Evolutionary conservation across 2,797 vertebrate genomes (phyloP).

Genomic region (Galago senegalensis): DNA sequence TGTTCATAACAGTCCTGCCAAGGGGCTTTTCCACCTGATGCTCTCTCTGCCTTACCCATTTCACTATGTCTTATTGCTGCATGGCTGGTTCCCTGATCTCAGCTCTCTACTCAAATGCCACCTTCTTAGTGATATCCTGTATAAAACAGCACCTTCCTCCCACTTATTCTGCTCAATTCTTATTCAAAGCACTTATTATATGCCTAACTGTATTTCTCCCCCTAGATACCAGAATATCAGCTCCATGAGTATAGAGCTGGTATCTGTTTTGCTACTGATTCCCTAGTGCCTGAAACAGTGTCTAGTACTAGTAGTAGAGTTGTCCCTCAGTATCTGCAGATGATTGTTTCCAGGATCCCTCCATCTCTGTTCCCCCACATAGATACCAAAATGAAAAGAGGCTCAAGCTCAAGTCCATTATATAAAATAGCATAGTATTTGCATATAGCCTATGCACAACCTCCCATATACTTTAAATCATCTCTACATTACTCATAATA

Average conservation of each 20-base stretch:
- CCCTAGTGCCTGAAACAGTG: background rate
- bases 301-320: background rate
- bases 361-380: background rate
- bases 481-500: background rate
- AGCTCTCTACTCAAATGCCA: background rate
- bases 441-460: background rate
- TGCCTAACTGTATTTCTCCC: background rate
- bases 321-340: background rate
- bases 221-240: constrained; percentile 11
- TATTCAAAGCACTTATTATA: background rate
- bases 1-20: background rate
- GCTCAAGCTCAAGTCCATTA: background rate
- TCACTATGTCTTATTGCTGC: background rate
- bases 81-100: background rate
- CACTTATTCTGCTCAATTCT: background rate
- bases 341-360: background rate
- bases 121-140: background rate
- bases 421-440: background rate
- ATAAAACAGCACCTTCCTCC: background rate
- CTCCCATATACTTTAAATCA: background rate
- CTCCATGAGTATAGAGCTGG: background rate
- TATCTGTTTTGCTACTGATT: constrained; percentile 26
- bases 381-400: background rate
- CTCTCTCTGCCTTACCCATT: background rate
- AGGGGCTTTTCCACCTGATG: background rate